Percentiles rank a stretch among this genome's conserved stretches.
These are phyloP conservation scores for Ibycter americanus DNA, from an alignment of 2,797 vertebrate species.

Conservation along the genomic window DNA sequence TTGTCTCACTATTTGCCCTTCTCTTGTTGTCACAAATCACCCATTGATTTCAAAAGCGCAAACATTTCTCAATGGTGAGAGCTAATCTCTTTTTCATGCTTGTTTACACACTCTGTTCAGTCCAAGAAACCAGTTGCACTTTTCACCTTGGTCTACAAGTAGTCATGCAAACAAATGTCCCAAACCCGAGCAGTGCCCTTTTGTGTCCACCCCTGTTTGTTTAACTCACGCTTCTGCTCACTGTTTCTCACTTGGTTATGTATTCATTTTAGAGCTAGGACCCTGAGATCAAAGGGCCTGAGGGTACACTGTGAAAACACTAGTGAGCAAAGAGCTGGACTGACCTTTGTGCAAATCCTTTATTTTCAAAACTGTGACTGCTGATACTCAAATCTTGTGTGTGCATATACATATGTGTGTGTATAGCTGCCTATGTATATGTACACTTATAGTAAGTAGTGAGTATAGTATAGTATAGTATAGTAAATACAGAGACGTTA, in stretches of 20 bases:
- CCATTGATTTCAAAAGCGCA: conserved; percentile 68
- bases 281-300: conserved; percentile 71
- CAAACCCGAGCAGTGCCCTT: conserved; percentile 45
- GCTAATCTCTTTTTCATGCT: conserved; percentile 74
- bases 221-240: conserved; percentile 68
- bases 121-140: conserved; percentile 72
- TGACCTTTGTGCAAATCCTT: conserved; percentile 47
- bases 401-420: background rate
- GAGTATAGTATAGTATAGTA: background rate
- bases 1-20: conserved; percentile 77
- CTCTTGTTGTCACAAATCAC: conserved; percentile 72
- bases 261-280: conserved; percentile 56
- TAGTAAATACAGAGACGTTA: background rate
- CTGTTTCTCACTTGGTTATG: conserved; percentile 63
- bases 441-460: background rate
- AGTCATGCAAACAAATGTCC: conserved; percentile 68
- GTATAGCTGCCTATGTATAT: background rate
- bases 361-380: conserved; percentile 40
- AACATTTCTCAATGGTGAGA: conserved; percentile 56
- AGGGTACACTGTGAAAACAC: conserved; percentile 48
- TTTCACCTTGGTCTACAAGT: conserved; percentile 79
- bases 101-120: conserved; percentile 72
- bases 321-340: background rate
- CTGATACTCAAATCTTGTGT: background rate
- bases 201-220: conserved; percentile 57